Conservation (phyloP, 1,140 invertebrate species). For the Sesamia nonagrioides region DNA sequence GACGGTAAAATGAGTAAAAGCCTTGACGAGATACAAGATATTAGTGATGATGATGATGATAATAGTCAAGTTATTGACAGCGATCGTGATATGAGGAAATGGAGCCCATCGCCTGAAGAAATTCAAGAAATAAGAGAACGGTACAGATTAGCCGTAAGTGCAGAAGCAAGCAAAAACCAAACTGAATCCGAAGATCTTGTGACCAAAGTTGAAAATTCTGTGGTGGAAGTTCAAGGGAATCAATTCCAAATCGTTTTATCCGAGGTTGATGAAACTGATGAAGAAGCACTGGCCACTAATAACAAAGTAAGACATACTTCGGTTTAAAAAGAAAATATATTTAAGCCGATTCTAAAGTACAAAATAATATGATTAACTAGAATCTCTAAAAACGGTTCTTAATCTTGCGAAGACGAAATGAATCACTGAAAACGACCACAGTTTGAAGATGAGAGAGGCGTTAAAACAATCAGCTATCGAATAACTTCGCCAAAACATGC, state of each 20-base stretch:
- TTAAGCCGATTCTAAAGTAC: not conserved
- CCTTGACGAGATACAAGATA: slow-evolving; percentile 27
- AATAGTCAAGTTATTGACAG: slow-evolving; percentile 26
- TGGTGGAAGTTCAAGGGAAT: not conserved
- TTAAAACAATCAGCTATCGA: no score
- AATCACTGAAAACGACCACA: not conserved
- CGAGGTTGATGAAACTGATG: not conserved
- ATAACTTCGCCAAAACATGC: no score
- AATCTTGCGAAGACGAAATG: no score
- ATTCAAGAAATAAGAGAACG: not conserved
- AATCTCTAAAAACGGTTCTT: no score
- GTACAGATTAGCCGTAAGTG: slow-evolving; percentile 13
- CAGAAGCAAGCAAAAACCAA: slow-evolving; percentile 34
- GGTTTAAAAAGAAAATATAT: not conserved
- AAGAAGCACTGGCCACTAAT: not conserved
- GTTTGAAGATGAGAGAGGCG: not conserved
- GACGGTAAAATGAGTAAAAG: slow-evolving; percentile 17
- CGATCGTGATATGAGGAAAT: slow-evolving; percentile 20
- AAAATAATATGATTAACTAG: not conserved
- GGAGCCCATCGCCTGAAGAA: slow-evolving; percentile 19
- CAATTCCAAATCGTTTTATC: not conserved
- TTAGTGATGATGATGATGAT: slow-evolving; percentile 35
- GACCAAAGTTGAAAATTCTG: slow-evolving; percentile 26
- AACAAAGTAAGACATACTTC: slow-evolving; percentile 10
- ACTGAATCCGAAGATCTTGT: slow-evolving; percentile 42